Evolutionary conservation across 2,113 vertebrate genomes (phyloP).

Genomic region (Origma solitaria): DNA sequence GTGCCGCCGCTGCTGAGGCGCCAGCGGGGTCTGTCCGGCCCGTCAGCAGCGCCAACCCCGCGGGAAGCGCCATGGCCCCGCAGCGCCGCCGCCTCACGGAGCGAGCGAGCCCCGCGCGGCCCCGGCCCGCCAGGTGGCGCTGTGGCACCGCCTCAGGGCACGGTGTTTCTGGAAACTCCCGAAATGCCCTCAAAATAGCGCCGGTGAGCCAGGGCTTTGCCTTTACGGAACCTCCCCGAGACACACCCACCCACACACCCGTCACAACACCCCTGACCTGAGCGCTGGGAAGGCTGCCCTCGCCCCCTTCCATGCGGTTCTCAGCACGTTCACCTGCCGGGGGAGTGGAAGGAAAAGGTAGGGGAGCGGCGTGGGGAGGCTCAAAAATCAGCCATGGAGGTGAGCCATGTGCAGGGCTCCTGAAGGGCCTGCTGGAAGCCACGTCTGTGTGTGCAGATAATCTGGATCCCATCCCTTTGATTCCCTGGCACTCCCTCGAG

Average conservation of each 20-base stretch:
- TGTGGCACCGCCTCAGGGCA: neutral
- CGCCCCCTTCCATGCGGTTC: neutral
- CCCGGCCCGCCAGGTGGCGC: slow-evolving; percentile 26
- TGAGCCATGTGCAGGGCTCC: neutral
- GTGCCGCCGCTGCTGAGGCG: rapidly evolving
- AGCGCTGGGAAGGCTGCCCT: neutral
- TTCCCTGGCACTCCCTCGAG: neutral
- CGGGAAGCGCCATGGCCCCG: rapidly evolving
- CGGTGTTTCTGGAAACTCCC: rapidly evolving
- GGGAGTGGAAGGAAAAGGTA: neutral
- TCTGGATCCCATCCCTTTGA: too few relatives aligned
- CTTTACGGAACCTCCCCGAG: neutral
- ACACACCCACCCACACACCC: neutral
- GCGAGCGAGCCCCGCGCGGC: too few relatives aligned
- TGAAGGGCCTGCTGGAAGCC: neutral
- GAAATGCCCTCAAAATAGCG: neutral
- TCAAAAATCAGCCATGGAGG: neutral
- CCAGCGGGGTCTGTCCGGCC: rapidly evolving
- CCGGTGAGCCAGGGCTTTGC: neutral
- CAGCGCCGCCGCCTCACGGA: too few relatives aligned
- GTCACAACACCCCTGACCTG: neutral
- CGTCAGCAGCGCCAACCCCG: neutral
- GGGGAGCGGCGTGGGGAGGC: rapidly evolving
- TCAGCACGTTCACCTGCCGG: neutral
- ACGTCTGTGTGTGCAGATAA: neutral